These are phyloP conservation scores for Paguma larvata DNA, from an alignment of 2,797 vertebrate species.

Conservation along the genomic window DNA sequence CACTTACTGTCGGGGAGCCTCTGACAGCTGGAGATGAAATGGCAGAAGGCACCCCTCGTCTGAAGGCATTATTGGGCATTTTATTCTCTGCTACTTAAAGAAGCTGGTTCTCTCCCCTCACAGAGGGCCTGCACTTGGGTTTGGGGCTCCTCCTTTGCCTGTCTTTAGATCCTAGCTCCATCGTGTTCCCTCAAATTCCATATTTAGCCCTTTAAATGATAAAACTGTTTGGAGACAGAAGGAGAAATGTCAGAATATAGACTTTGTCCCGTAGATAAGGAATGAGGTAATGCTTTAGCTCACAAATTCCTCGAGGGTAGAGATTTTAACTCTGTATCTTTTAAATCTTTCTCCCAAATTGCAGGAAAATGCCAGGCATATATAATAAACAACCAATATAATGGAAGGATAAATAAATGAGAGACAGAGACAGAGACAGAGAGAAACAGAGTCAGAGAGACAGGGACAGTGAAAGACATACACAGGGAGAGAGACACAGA, in stretches of 20 bases:
- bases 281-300: constrained; percentile 58
- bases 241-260: constrained; percentile 44
- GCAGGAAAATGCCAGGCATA: constrained; percentile 23
- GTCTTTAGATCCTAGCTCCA: background rate
- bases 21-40: background rate
- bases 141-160: background rate
- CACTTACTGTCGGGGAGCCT: background rate
- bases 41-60: background rate
- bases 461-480: too few species aligned
- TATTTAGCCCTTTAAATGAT: background rate
- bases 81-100: background rate
- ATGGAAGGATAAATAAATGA: background rate
- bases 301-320: constrained; percentile 57
- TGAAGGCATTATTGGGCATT: background rate
- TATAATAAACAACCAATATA: constrained; percentile 29
- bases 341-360: constrained; percentile 26
- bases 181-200: background rate
- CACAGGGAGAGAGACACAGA: too few species aligned
- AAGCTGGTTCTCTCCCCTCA: background rate
- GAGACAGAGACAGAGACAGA: too few species aligned
- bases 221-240: constrained; percentile 20
- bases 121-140: background rate
- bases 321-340: constrained; percentile 64
- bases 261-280: constrained; percentile 44
- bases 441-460: too few species aligned